These are phyloP conservation scores for Periophthalmus modestus DNA, from an alignment of 2,113 vertebrate genomes.

Conservation along the genomic window DNA sequence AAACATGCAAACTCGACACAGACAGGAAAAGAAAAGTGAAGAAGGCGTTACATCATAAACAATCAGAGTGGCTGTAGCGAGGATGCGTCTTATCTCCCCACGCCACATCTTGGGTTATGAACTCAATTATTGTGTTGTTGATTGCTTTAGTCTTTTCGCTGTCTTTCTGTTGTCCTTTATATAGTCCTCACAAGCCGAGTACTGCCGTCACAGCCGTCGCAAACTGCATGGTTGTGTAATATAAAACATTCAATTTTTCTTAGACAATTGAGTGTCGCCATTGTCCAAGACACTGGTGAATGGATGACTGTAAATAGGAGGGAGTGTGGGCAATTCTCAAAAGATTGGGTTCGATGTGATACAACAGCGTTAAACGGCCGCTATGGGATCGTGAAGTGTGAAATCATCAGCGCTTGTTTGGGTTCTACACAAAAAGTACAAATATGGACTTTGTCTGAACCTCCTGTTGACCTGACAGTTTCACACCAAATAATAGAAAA, in stretches of 20 bases:
- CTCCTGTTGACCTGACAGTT: too few relatives aligned
- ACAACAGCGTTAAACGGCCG: background rate
- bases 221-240: background rate
- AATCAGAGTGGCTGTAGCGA: background rate
- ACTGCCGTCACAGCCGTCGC: background rate
- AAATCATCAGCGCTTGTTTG: too few relatives aligned
- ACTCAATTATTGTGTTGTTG: slow-evolving; percentile 13
- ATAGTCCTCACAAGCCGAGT: background rate
- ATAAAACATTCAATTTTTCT: background rate
- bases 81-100: slow-evolving; percentile 3
- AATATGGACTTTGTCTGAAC: too few relatives aligned
- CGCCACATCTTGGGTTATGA: slow-evolving; percentile 38
- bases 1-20: too few relatives aligned
- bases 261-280: too few relatives aligned
- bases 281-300: background rate
- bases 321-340: background rate
- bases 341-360: too few relatives aligned
- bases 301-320: background rate
- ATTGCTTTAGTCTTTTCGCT: slow-evolving; percentile 6
- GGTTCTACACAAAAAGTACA: too few relatives aligned
- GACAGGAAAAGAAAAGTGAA: background rate
- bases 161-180: background rate
- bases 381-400: background rate
- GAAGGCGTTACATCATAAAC: slow-evolving; percentile 2
- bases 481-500: background rate